Base-by-base conservation (phyloP, 23 tunicate genomes). In the Ascidia mentula region DNA sequence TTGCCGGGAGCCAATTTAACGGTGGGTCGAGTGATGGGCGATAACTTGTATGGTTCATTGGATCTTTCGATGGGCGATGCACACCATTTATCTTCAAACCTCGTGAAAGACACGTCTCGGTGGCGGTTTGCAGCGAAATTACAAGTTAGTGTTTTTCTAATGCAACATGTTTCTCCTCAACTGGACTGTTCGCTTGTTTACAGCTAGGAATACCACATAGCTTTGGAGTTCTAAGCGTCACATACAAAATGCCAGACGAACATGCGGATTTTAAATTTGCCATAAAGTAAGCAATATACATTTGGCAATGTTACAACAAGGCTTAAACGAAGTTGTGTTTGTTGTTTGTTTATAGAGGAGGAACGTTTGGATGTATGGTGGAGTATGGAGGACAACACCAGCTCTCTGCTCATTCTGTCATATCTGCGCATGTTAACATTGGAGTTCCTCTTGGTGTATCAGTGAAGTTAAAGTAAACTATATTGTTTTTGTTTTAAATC, bases 341-440 rank as follows among this genome's bases (percentile, higher is more conserved):
- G 22, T 38, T 75, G 8, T 34, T n/a, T 40, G 40, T 77, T 36
- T 26, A 39, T 70, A 93, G 98, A 76, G 86, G 88, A 24, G 92
- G 92, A 20, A 88, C 98, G 9, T 77, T 84, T 69, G 98, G 98
- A 0, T 69, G 72, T 40, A 32, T 93, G 53, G 72, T 93, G 0
- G 90, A 93, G 81, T 93, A 88, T 45, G 98, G 98, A 6, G 92
- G 75, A 6, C 94, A 93, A 40, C 98, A 93, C 81, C 87, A 79
- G 40, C 53, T 93, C 5, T 93, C 98, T 0, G 60, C 84, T 38
- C 75, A 81, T 74, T 88, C 93, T 18, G 73, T 79, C 26, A 86
- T 93, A 12, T 82, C 91, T 15, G 98, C 93, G 1, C 88, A 87
- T 53, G 93, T 93, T 32, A 60, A 72, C n/a, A 37, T 93, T 53